Conservation (phyloP, 1,140 invertebrate genomes). For the Wasmannia auropunctata region DNA sequence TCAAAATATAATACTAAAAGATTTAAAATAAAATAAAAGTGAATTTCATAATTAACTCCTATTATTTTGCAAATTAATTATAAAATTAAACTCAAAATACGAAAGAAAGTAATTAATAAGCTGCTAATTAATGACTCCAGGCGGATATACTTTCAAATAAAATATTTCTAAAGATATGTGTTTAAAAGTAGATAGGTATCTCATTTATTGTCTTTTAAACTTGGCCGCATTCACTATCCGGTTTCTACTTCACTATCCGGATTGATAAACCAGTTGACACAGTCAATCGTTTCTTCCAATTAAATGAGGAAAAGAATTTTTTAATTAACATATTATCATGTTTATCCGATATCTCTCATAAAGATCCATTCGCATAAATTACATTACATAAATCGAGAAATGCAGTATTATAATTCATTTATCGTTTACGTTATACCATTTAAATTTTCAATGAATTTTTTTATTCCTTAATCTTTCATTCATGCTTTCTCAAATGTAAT, state of each 20-base stretch:
- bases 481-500: background rate
- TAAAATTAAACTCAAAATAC: background rate
- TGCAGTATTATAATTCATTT: background rate
- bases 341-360: background rate
- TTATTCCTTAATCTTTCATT: background rate
- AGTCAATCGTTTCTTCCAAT: constrained; percentile 3
- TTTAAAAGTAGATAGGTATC: background rate
- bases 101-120: background rate
- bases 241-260: background rate
- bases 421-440: background rate
- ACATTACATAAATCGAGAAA: background rate
- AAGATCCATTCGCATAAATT: constrained; percentile 4
- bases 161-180: background rate
- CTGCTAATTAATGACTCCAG: background rate
- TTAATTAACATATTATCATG: background rate
- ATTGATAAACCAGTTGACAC: constrained; percentile 20
- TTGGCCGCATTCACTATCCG: background rate
- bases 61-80: background rate
- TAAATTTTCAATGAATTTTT: background rate
- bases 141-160: background rate
- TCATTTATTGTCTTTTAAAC: background rate
- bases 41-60: background rate
- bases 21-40: constrained; percentile 6
- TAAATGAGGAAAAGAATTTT: background rate
- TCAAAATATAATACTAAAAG: too few species aligned